Percentiles rank a stretch among this genome's conserved stretches.
Evolutionary conservation across 2,888 invertebrate genomes (phyloP).

Genomic region (Hoplodrina blanda): DNA sequence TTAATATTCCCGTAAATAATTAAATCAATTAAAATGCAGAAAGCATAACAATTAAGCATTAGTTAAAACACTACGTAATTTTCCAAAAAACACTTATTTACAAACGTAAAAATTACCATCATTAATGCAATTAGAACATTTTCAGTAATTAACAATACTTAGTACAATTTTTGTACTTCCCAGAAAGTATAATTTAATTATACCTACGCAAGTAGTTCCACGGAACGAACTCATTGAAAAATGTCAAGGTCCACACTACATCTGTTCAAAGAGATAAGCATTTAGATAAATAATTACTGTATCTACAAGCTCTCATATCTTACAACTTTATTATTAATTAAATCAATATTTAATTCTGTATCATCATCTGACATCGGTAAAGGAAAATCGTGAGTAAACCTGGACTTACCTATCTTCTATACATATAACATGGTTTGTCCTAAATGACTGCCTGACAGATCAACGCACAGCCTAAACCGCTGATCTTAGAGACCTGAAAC

Average conservation of each 20-base stretch:
- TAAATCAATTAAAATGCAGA: not conserved
- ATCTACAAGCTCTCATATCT: conserved; percentile 9
- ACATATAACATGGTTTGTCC: too few relatives aligned
- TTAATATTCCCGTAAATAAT: too few relatives aligned
- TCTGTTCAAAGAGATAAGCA: conserved; percentile 34
- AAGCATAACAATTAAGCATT: not conserved
- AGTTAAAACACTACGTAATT: not conserved
- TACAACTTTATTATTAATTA: conserved; percentile 1
- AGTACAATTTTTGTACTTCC: conserved; percentile 11
- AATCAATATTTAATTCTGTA: conserved; percentile 23
- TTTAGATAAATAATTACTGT: conserved; percentile 35
- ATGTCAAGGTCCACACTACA: conserved; percentile 41
- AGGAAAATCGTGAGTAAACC: too few relatives aligned
- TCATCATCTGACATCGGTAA: not conserved
- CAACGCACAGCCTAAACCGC: too few relatives aligned
- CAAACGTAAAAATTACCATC: not conserved
- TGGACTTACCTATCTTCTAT: too few relatives aligned
- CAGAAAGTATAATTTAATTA: conserved; percentile 2
- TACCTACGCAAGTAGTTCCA: not conserved
- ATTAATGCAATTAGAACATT: conserved; percentile 26
- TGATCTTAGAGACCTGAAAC: too few relatives aligned
- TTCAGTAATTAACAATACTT: conserved; percentile 7
- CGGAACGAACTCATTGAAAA: conserved; percentile 16
- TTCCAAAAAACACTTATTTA: not conserved
- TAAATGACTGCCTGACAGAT: too few relatives aligned